Conservation (phyloP, 1,140 invertebrate species). For the Drosophila pandora region DNA sequence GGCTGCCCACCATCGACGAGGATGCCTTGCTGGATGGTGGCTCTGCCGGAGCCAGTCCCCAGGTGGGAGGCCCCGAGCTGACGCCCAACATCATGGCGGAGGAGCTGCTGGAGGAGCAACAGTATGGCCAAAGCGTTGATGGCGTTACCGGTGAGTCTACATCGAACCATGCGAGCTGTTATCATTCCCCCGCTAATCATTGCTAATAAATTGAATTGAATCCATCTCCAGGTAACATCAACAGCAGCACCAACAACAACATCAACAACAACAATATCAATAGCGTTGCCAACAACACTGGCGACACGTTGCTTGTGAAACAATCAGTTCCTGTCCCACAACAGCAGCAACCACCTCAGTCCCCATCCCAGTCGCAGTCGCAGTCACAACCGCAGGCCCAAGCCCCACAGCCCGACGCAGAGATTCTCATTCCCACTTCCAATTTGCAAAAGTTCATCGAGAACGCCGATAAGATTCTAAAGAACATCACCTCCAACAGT, state of each 20-base stretch:
- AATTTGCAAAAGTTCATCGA: constrained; percentile 83
- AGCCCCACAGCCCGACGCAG: constrained; percentile 55
- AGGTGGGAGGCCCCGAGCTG: constrained; percentile 44
- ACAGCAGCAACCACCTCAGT: constrained; percentile 33
- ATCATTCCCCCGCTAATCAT: constrained; percentile 18
- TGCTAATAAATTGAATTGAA: constrained; percentile 10
- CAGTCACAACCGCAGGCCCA: constrained; percentile 46
- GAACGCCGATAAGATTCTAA: constrained; percentile 83
- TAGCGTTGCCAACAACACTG: constrained; percentile 47
- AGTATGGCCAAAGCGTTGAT: constrained; percentile 72
- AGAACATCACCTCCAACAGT: constrained; percentile 73
- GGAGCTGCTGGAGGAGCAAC: constrained; percentile 69
- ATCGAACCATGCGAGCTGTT: background rate
- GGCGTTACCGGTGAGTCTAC: constrained; percentile 63
- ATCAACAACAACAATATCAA: constrained; percentile 38
- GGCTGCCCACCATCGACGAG: constrained; percentile 76
- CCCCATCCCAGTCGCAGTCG: constrained; percentile 23
- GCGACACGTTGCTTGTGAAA: constrained; percentile 44
- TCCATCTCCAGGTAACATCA: constrained; percentile 65
- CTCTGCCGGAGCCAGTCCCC: constrained; percentile 64
- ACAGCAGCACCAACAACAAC: constrained; percentile 46
- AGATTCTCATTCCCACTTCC: constrained; percentile 78
- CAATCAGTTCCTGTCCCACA: constrained; percentile 38
- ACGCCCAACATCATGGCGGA: constrained; percentile 45
- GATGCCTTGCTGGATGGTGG: constrained; percentile 71